Evolutionary conservation across 2,888 invertebrate genomes (phyloP).

Genomic region (Cantharis flavilabris): DNA sequence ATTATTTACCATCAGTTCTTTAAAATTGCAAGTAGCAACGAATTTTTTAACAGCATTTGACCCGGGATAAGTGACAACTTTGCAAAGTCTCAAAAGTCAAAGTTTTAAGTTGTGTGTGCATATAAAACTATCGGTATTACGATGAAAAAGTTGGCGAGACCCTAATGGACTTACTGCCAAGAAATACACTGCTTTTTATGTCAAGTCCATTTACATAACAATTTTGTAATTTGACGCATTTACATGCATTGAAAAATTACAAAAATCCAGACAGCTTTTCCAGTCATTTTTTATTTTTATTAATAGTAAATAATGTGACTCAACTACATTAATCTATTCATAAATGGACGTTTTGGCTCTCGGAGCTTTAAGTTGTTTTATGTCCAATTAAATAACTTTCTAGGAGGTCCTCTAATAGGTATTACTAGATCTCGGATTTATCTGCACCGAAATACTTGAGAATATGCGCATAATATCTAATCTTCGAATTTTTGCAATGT

Average conservation of each 20-base stretch:
- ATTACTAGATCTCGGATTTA: too few relatives aligned
- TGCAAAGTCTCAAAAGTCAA: background rate
- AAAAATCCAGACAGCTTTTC: background rate
- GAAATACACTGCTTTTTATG: slow-evolving; percentile 4
- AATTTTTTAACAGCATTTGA: background rate
- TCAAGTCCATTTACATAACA: background rate
- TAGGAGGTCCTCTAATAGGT: too few relatives aligned
- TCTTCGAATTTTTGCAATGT: too few relatives aligned
- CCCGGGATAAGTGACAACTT: slow-evolving; percentile 2
- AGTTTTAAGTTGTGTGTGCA: slow-evolving; percentile 7
- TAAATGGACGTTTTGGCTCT: background rate
- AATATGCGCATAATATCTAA: too few relatives aligned
- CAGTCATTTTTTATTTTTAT: background rate
- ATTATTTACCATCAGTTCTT: background rate
- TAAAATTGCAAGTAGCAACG: background rate
- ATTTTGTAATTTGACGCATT: slow-evolving; percentile 1
- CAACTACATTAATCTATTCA: background rate
- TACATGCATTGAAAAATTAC: background rate
- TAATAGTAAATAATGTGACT: background rate
- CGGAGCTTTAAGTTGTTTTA: background rate
- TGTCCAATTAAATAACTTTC: background rate
- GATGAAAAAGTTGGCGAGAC: slow-evolving; percentile 1
- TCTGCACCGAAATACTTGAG: too few relatives aligned
- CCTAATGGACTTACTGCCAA: slow-evolving; percentile 11
- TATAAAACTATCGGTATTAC: slow-evolving; percentile 7